Conservation (phyloP, 2,888 invertebrate species). For the Pristionchus exspectatus region DNA sequence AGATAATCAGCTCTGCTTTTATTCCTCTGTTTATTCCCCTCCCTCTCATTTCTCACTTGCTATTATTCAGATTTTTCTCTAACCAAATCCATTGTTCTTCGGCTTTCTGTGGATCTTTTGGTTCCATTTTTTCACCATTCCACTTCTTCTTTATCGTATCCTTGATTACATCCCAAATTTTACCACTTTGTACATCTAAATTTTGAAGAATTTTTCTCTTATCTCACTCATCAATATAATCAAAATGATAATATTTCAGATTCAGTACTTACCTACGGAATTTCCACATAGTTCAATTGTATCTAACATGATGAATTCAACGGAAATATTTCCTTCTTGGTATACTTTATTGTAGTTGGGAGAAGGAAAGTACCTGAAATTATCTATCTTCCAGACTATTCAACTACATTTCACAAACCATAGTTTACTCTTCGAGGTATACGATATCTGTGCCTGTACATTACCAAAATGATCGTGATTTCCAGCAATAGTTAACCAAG, state of each 20-base stretch:
- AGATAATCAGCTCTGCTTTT: constrained; percentile 80
- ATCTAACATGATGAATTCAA: constrained; percentile 81
- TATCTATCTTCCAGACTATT: too few relatives aligned
- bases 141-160: background rate
- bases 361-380: constrained; percentile 80
- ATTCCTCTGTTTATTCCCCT: too few relatives aligned
- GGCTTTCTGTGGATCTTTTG: background rate
- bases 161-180: background rate
- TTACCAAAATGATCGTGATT: constrained; percentile 82
- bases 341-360: constrained; percentile 80
- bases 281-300: constrained; percentile 81
- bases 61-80: background rate
- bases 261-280: constrained; percentile 6
- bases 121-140: constrained; percentile 1
- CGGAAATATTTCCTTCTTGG: constrained; percentile 74
- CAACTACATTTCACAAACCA: constrained; percentile 64
- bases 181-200: constrained; percentile 38
- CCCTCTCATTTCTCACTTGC: background rate
- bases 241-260: too few relatives aligned
- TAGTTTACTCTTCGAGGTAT: constrained; percentile 76
- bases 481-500: constrained; percentile 82
- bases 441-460: constrained; percentile 81
- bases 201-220: too few relatives aligned
- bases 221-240: too few relatives aligned
- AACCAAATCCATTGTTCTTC: constrained; percentile 50